Evolutionary conservation across 2,113 vertebrate genomes (phyloP), one percentile per base, ranked within the genome.

Genomic region (Pterocles burchelli): DNA sequence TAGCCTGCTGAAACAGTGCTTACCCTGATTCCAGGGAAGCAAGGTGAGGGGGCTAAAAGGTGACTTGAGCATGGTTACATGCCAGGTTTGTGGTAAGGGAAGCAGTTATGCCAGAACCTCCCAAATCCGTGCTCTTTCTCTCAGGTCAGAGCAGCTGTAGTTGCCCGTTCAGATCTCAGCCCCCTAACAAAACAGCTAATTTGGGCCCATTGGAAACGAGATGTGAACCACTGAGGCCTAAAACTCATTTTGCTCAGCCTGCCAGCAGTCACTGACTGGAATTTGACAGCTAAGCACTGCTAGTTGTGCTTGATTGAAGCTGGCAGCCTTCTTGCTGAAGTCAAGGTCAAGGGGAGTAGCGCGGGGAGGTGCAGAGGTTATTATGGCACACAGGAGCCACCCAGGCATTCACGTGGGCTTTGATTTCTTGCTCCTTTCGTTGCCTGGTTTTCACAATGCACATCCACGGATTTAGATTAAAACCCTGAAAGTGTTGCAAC

Each of bases 261-360:
- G 73, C 48, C 67, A 85, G 43, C 10, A 4, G 68, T 88, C 55
- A 51, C 52, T 1, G 5, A 18, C 51, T 54, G 78, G 67, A 95
- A 95, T 89, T 70, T 90, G 72, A 88, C 82, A 90, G 85, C 90
- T 93, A 83, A 91, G 82, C 78, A 88, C 62, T 74, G 58, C 55
- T 82, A 51, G 74, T 43, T 65, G 68, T 13, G 18, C 83, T 91
- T 36, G 34, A 52, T 85, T 89, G 81, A 45, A 77, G 36, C 59
- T 77, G 75, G 66, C 75, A 77, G 61, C 73, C 76, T 85, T 73
- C 85, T 83, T 45, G 68, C 48, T 68, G 76, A 74, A 90, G 79
- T 84, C 92, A 96, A 95, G 95, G 85, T 96, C 92, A 95, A 68
- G 0, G 7, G 48, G 83, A 83, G 61, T 15, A 86, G 34, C 3